Percentiles rank a stretch among this genome's conserved stretches.
Evolutionary conservation across 1,140 invertebrate genomes (phyloP).

Genomic region (Drosophila azteca): DNA sequence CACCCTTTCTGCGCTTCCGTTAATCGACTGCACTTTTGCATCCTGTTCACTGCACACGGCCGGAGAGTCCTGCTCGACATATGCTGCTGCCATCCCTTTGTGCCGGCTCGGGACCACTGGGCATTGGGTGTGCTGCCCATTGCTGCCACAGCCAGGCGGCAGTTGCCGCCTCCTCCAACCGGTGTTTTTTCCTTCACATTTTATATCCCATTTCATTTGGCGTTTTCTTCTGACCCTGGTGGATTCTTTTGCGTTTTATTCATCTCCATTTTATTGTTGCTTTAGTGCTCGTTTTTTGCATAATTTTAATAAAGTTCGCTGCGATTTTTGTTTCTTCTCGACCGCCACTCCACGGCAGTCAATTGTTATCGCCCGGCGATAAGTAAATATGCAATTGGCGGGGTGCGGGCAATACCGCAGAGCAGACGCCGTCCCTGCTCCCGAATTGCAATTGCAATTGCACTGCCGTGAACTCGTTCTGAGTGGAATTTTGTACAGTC

Average conservation of each 20-base stretch:
- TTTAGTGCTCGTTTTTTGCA: conserved; percentile 24
- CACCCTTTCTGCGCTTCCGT: conserved; percentile 53
- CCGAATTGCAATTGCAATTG: conserved; percentile 44
- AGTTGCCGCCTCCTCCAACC: conserved; percentile 20
- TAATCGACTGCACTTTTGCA: conserved; percentile 79
- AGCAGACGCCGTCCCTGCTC: conserved; percentile 28
- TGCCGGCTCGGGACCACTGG: conserved; percentile 9
- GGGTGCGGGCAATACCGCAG: conserved; percentile 16
- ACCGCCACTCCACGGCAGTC: conserved; percentile 42
- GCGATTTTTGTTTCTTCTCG: conserved; percentile 46
- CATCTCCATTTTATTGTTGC: neutral
- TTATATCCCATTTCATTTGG: conserved; percentile 73
- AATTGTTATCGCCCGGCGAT: conserved; percentile 71
- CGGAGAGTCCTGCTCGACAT: too few species aligned
- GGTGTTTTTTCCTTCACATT: conserved; percentile 26
- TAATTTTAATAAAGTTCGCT: conserved; percentile 78
- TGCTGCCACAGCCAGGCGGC: conserved; percentile 53
- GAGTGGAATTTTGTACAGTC: neutral
- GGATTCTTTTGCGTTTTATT: conserved; percentile 44
- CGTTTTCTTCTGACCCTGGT: conserved; percentile 44
- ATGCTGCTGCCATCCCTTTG: conserved; percentile 13
- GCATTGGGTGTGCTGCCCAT: conserved; percentile 40
- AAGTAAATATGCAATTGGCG: conserved; percentile 66
- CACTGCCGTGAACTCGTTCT: conserved; percentile 3
- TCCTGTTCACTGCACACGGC: conserved; percentile 62